Evolutionary conservation across 1,140 invertebrate genomes (phyloP), one percentile per base, ranked within the genome.

Genomic region (Drosophila dunni): DNA sequence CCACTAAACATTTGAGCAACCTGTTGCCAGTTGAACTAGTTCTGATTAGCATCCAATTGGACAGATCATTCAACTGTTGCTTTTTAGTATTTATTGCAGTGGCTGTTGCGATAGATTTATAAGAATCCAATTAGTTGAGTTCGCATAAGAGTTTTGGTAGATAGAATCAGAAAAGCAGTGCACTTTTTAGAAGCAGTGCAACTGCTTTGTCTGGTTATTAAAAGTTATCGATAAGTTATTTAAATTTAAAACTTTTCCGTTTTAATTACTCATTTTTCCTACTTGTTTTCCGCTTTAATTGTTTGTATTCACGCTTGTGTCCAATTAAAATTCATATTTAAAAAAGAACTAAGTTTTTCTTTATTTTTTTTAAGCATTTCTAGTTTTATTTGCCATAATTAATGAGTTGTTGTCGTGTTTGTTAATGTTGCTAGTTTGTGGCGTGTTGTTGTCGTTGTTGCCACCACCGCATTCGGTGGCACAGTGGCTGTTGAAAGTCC

Each of bases 321-420:
- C n/a, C 13, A 53, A 53, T 53, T 10, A 53, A 53, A 36, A 15
- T 15, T n/a, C 7, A 8, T 34, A 34, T 50, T 33, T 50, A 1
- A 48, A 48, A 48, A 48, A 36, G 9, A 53, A 33, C 8, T 1
- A 7, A 34, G 34, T 33, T 15, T 15, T 61, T 61, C 40, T 64
- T 13, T 36, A 46, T 34, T 9, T 61, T 54, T 45, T 64, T 13
- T 29, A 46, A 34, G 6, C 45, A 44, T 57, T 45, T 13, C 51
- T 34, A 54, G 64, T 70, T 75, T 75, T 56, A 69, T 70, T 45
- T 68, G 58, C 40, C 51, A 70, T 58, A 71, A 61, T 65, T 75
- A 78, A 64, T 83, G 61, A 68, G 61, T 83, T 83, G 82, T 82
- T 78, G 75, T 71, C 73, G 62, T 66, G 54, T 67, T 76, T 73